Evolutionary conservation across 2,113 vertebrate genomes (phyloP), one percentile per base, ranked within the genome.

Genomic region (Tretioscincus oriximinensis): DNA sequence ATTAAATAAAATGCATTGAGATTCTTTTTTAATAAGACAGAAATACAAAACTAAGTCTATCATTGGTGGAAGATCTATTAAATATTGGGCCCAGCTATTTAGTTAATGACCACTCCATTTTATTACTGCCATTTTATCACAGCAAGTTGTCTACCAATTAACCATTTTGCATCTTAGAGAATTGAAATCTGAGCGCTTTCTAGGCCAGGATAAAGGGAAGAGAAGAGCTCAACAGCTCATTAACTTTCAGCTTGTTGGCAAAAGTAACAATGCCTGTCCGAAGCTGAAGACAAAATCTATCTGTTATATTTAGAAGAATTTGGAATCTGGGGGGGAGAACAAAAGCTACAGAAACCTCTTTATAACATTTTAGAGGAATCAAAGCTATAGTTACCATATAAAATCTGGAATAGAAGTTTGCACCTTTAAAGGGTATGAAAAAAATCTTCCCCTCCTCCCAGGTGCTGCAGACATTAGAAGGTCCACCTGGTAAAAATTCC

Each of bases 161-260:
- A 47, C 49, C 76, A 31, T 66, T 87, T 74, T 67, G 65, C 66
- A 29, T 41, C 70, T 2, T 1, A 7, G 9, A 41, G 12, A 82
- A 9, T n/a, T 49, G n/a, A 65, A 65, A 58, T 65, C 18, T 0
- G 0, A 0, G 4, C 47, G 16, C 31, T 76, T 35, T 74, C 20
- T 10, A 61, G 18, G 31, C 49, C 31, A 20, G 31, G 49, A 71
- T 60, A 79, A 31, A 12, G 0, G 49, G 58, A 85, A 71, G 51
- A 45, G 71, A 64, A 47, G 51, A 21, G 24, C 24, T 60, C 11
- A 66, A 60, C 67, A 54, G 1, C 14, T 87, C 73, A 20, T 3
- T 41, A 49, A 73, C 45, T 58, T 85, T 28, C 67, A 18, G 4
- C 3, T 35, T 73, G 0, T 4, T 47, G 8, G 1, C 29, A n/a